Conservation (phyloP, 2,888 invertebrate genomes). For the Rhodophaea formosa region DNA sequence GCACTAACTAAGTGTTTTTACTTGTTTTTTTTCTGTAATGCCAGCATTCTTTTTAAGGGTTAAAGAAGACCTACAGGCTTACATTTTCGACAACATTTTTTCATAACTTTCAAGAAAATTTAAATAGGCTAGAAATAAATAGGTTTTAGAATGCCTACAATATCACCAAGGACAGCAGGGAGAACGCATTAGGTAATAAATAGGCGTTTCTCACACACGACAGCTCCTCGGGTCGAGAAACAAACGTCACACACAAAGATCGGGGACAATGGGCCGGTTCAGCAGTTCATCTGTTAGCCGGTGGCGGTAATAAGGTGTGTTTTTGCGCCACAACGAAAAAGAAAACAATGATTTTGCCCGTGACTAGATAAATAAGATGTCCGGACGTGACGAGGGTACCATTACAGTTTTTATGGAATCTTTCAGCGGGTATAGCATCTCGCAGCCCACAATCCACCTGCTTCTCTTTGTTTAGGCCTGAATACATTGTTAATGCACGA, state of each 20-base stretch:
- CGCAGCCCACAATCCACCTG: conserved; percentile 54
- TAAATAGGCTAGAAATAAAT: not conserved
- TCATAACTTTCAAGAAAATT: not conserved
- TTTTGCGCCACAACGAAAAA: conserved; percentile 67
- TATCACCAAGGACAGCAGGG: conserved; percentile 25
- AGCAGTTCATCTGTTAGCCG: conserved; percentile 69
- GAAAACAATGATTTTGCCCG: conserved; percentile 76
- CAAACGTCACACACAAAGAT: conserved; percentile 66
- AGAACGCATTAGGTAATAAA: conserved; percentile 47
- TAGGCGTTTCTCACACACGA: conserved; percentile 40
- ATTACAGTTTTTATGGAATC: conserved; percentile 75
- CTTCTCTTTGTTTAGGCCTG: conserved; percentile 63
- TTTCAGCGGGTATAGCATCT: conserved; percentile 54
- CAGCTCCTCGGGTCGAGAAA: conserved; percentile 40
- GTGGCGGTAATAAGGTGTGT: conserved; percentile 69
- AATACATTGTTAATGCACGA: conserved; percentile 62
- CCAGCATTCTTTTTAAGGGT: no score
- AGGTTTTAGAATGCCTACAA: not conserved
- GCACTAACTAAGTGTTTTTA: no score
- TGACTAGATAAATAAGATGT: conserved; percentile 79
- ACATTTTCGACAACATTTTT: not conserved
- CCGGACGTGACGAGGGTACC: conserved; percentile 75
- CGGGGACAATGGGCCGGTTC: conserved; percentile 58
- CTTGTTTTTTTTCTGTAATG: no score
- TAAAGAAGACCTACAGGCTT: no score